Evolutionary conservation across 2,888 invertebrate genomes (phyloP), one percentile per base, ranked within the genome.

Genomic region (Nymphalis c-album): DNA sequence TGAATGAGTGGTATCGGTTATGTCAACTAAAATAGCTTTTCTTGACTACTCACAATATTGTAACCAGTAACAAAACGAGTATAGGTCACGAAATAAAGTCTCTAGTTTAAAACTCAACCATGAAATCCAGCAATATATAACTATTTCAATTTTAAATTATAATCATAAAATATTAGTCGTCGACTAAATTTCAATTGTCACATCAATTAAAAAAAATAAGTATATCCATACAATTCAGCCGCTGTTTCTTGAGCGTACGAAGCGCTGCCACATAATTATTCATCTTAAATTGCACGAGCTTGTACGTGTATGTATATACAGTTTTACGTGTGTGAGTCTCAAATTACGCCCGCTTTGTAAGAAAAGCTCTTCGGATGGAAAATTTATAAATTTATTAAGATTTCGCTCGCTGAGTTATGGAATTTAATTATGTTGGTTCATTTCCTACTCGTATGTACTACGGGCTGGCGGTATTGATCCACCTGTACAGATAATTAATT

Each of bases 221-320:
- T 79, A 3, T 77, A 77, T 90, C 90, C 85, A 78, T 66, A 45
- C 2, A 48, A 73, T 63, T 71, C 80, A 31, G 69, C 47, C 79
- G 64, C 64, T 51, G 76, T 85, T 84, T 83, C 82, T 82, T 80
- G 76, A 78, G 78, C 85, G 84, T 81, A 80, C 83, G 85, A 86
- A 88, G 91, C 81, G 86, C 85, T 86, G 88, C 92, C 91, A 91
- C 90, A 91, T 91, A 92, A 92, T 92, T 92, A 92, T 92, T 92
- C 92, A 92, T 92, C 92, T 91, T 90, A 92, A 91, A 92, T 90
- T 90, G 91, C 90, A 88, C 86, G 85, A 81, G 83, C 82, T 75
- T 86, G 87, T 85, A 81, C 86, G 87, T 87, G 82, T 84, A 83
- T 71, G 60, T 69, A 65, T 53, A 67, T 66, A 63, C 60, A 63